Base-by-base conservation (phyloP, 2,888 invertebrate genomes). In the Chrysina gloriosa region DNA sequence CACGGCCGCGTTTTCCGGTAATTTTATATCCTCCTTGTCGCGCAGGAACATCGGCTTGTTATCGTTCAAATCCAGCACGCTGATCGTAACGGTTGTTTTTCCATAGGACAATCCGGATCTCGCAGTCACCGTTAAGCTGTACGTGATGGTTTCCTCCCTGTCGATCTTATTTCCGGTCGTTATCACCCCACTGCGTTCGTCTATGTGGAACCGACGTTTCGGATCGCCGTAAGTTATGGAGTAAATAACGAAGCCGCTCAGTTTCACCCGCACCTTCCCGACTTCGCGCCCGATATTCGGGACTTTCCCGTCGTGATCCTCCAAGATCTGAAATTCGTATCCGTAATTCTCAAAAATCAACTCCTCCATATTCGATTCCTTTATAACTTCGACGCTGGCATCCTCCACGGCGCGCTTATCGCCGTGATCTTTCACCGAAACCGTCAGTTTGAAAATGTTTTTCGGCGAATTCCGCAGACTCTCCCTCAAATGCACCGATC, bases 1-100 rank as follows among this genome's bases (percentile, higher is more conserved):
- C 31, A 97, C 94, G 16, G 97, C 96, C 75, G 94, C 92, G 81
- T 96, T 95, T 85, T 97, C 97, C 11, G 90, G 88, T 67, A 97
- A 86, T 70, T 87, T 86, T 48, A 95, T 90, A 81, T 93, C 92
- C 78, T 94, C 93, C 77, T 89, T 90, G 71, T 92, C 92, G 77
- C 90, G 89, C 19, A 90, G 87, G 81, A 96, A 96, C 70, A 88
- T 85, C 2, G 98, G 98, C 65, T 91, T 89, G 81, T 97, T 96
- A 82, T 98, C 97, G 83, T 98, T 98, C 2, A 95, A 86, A 84
- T 98, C 97, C 39, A 90, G 83, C 3, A 98, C 87, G 1, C 90
- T 90, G 72, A 98, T 89, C 78, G 92, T 93, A 0, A 95, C 96
- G 29, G 85, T 87, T 3, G 92, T 92, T 77, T 91, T 89, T 3